Base-by-base conservation (phyloP, 1,140 invertebrate genomes). In the Periplaneta americana region DNA sequence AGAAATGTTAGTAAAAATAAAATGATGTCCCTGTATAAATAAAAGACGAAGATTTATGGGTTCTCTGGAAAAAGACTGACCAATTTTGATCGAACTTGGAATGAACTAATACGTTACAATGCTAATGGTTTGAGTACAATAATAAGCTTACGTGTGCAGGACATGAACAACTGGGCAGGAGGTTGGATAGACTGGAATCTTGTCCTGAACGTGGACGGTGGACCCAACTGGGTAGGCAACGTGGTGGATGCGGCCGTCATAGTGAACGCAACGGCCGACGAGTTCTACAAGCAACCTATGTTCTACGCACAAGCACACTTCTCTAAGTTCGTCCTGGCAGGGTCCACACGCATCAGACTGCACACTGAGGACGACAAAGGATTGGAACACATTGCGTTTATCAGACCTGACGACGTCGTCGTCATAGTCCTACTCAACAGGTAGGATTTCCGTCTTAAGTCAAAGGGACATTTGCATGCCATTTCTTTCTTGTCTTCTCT, bases 171-270 rank as follows among this genome's bases (percentile, higher is more conserved):
- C 85, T 92, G 88, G 86, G 90, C 91, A 81, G 92, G 90, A 86
- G 89, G 91, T 1, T 93, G 91, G 91, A 88, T 90, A 36, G 93
- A 94, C 85, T 94, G 93, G 93, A 94, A 93, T 85, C 85, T 94
- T 33, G 91, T 88, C 9, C 84, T 93, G 28, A 87, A 92, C 85
- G 83, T 88, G 82, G 82, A 88, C 66, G 93, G 92, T 78, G 92
- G 92, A 17, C 92, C 92, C 18, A 93, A 91, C 85, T 93, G 91
- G 91, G 90, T 88, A 0, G 86, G 89, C 10, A 92, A 93, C 83
- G 88, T 88, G 85, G 91, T 92, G 10, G 92, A 93, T 85, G 88
- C 91, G 76, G 89, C 92, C 5, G 89, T 93, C 76, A 89, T 93
- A 82, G 90, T 93, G 0, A 89, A 92, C 85, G 84, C 85, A 15